phyloP scores from a whole-genome alignment of 2,113 vertebrate species.

The Phainopepla nitens region DNA sequence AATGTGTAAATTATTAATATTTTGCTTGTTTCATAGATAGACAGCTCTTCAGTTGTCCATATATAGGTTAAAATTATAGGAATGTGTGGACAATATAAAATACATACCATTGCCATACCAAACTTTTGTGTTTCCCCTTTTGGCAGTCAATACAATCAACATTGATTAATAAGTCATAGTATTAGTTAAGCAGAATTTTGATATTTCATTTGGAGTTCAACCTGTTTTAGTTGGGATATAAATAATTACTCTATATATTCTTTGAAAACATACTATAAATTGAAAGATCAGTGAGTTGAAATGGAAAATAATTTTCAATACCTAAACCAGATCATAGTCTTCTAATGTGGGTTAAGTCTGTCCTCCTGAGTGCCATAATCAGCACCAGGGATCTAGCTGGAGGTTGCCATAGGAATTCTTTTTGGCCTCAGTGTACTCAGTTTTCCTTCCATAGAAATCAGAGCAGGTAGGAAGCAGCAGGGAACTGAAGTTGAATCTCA shows the following conservation, averaged over 20 bases:
- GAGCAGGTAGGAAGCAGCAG: not conserved
- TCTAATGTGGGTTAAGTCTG: not conserved
- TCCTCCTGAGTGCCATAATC: not conserved
- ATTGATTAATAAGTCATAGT: not conserved
- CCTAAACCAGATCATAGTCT: not conserved
- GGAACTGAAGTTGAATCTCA: not conserved
- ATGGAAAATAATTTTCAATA: not conserved
- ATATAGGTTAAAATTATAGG: not conserved
- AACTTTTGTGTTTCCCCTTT: not conserved
- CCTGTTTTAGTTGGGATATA: not conserved
- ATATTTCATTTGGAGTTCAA: not conserved
- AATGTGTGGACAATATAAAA: not conserved
- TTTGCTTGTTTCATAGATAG: not conserved
- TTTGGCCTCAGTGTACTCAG: not conserved
- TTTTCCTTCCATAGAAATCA: not conserved
- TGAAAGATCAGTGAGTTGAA: not conserved
- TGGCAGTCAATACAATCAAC: not conserved
- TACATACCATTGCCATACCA: not conserved
- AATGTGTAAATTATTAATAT: not conserved
- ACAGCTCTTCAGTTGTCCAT: not conserved
- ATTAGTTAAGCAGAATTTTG: not conserved
- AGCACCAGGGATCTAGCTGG: not conserved
- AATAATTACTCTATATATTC: not conserved
- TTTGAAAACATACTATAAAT: not conserved
- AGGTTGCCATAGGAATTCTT: not conserved